Conservation (phyloP, 2,888 invertebrate species). For the Acrocyrtus sp. region DNA sequence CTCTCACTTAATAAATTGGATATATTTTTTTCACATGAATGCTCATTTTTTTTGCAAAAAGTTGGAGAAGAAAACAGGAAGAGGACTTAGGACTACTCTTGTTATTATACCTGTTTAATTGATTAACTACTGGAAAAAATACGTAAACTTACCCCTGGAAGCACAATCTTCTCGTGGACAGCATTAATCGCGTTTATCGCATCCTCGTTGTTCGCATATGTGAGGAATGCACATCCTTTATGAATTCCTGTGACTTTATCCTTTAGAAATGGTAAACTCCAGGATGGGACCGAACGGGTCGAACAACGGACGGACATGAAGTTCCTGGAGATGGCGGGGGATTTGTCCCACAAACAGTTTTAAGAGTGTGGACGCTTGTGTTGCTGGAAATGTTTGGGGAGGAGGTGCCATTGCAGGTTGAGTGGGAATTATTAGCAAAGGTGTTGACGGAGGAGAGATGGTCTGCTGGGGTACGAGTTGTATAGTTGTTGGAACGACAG, state of each 20-base stretch:
- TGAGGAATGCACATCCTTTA: conserved; percentile 98
- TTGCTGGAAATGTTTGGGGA: conserved; percentile 14
- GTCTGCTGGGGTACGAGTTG: too few species aligned
- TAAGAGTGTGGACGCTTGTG: conserved; percentile 66
- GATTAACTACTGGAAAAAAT: conserved; percentile 14
- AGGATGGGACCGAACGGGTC: conserved; percentile 60
- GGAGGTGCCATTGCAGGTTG: too few species aligned
- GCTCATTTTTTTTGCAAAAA: too few species aligned
- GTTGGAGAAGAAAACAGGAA: too few species aligned
- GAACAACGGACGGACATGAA: conserved; percentile 58
- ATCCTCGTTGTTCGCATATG: conserved; percentile 92
- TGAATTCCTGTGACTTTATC: conserved; percentile 96
- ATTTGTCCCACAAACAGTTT: conserved; percentile 95
- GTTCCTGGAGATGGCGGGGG: conserved; percentile 85
- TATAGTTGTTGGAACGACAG: too few species aligned
- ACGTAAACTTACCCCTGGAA: conserved; percentile 99
- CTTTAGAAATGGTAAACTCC: conserved; percentile 92
- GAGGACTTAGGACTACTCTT: too few species aligned
- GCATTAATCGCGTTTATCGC: conserved; percentile 92
- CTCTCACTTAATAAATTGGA: neutral
- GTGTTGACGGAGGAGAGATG: too few species aligned
- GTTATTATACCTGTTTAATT: too few species aligned
- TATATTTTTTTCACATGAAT: neutral
- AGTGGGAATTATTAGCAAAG: too few species aligned
- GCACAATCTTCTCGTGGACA: conserved; percentile 97